Conservation (phyloP, 2,113 vertebrate genomes). For the Indicator maculatus region DNA sequence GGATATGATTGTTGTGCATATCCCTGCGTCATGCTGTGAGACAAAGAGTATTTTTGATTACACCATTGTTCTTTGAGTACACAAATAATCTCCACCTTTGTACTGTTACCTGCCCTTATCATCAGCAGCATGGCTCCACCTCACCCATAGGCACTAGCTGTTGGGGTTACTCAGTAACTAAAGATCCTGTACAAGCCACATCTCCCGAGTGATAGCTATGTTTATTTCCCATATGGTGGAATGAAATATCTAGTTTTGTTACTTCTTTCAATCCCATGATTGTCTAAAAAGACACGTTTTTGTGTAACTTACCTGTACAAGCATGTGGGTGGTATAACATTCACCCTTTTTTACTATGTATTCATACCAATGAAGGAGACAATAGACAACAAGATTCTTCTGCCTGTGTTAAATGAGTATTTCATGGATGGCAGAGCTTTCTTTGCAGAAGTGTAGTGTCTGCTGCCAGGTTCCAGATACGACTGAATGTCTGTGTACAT, state of each 20-base stretch:
- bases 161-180: not conserved
- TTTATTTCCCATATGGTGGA: not conserved
- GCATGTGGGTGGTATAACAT: not conserved
- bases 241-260: not conserved
- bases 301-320: not conserved
- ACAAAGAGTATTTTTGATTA: not conserved
- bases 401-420: conserved; percentile 14
- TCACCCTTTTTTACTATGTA: not conserved
- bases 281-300: not conserved
- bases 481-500: not conserved
- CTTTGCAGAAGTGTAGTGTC: not conserved
- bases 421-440: not conserved
- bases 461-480: not conserved
- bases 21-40: not conserved
- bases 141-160: not conserved
- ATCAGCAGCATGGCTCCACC: not conserved
- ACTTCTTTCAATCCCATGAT: not conserved
- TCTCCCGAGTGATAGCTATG: not conserved
- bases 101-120: not conserved
- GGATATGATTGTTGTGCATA: not conserved
- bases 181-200: not conserved
- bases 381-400: not conserved
- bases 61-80: not conserved
- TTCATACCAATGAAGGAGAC: not conserved
- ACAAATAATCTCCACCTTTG: not conserved